Evolutionary conservation across 2,888 invertebrate species (phyloP).

Genomic region (Dryocosmus kuriphilus): DNA sequence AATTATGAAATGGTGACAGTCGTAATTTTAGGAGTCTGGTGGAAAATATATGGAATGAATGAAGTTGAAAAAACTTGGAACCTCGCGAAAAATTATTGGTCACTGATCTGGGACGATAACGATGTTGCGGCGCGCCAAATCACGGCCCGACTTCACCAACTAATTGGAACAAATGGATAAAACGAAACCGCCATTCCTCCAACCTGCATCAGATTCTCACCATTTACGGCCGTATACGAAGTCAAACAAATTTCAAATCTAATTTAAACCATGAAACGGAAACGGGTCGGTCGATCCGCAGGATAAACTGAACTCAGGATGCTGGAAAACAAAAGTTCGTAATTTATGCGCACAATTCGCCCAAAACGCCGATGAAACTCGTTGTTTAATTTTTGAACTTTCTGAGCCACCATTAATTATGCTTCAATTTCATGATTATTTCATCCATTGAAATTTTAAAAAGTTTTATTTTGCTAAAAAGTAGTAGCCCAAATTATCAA

Average conservation of each 20-base stretch:
- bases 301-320: neutral
- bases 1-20: neutral
- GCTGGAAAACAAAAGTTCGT: conserved; percentile 23
- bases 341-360: neutral
- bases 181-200: conserved; percentile 9
- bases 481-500: too few species aligned
- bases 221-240: conserved; percentile 10
- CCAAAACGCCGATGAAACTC: neutral
- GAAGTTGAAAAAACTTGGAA: neutral
- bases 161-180: conserved; percentile 32
- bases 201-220: conserved; percentile 16
- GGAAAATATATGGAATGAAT: neutral
- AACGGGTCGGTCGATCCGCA: conserved; percentile 17
- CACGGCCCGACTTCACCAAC: conserved; percentile 8
- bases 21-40: neutral
- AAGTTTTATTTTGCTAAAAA: neutral
- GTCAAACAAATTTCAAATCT: conserved; percentile 38
- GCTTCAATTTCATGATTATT: neutral
- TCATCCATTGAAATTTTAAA: neutral
- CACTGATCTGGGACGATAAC: conserved; percentile 23
- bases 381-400: conserved; percentile 5
- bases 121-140: conserved; percentile 11
- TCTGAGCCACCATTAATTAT: neutral
- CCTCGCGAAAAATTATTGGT: conserved; percentile 20
- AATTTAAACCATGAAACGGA: conserved; percentile 29